Evolutionary conservation across 2,113 vertebrate species (phyloP).

Genomic region (Odocoileus virginianus): DNA sequence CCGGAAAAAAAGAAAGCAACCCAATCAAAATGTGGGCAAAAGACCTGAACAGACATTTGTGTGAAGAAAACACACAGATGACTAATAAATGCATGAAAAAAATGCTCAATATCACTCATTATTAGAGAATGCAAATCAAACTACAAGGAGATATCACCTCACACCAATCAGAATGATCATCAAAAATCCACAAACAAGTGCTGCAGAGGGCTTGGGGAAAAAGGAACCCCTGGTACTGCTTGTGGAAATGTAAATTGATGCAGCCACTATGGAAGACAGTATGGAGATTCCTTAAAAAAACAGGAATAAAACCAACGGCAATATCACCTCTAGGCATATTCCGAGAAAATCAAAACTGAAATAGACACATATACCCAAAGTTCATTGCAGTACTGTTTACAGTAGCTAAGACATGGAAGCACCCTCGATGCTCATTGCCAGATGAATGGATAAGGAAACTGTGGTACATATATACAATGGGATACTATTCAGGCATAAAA

Average conservation of each 20-base stretch:
- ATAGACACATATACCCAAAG: background rate
- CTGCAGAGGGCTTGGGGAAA: background rate
- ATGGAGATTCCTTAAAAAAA: background rate
- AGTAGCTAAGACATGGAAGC: background rate
- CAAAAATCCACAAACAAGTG: background rate
- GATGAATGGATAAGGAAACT: background rate
- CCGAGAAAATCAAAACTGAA: background rate
- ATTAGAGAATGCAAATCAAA: background rate
- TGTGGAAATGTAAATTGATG: background rate
- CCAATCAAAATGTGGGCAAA: background rate
- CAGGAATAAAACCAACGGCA: background rate
- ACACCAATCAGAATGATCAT: background rate
- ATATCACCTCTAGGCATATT: background rate
- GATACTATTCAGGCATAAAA: background rate
- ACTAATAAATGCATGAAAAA: background rate
- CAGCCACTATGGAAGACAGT: background rate
- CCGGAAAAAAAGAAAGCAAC: background rate
- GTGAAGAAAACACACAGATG: background rate
- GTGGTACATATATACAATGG: background rate
- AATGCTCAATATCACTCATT: background rate
- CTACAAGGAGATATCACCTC: background rate
- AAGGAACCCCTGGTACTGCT: background rate
- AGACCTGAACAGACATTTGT: background rate
- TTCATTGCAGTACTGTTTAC: background rate
- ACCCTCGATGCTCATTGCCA: background rate